Evolutionary conservation across 2,797 vertebrate genomes (phyloP).

Genomic region (Rhyacichthys aspro): DNA sequence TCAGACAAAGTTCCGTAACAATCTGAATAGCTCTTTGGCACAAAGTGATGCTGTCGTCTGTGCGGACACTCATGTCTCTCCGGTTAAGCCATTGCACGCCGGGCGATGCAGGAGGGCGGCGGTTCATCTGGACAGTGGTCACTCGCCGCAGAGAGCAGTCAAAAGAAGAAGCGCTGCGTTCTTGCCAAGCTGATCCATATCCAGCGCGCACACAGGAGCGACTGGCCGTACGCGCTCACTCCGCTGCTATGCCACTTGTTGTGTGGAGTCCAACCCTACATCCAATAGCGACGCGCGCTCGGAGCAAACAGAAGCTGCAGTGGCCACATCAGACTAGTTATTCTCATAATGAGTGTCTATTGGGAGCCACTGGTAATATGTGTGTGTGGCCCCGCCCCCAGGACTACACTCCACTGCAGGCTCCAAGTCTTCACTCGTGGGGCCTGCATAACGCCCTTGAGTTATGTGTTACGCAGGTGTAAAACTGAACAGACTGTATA

Average conservation of each 20-base stretch:
- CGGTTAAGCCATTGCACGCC: conserved; percentile 85
- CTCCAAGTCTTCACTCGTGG: neutral
- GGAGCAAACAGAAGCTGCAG: conserved; percentile 10
- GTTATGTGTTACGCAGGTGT: too few species aligned
- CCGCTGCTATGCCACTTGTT: conserved; percentile 32
- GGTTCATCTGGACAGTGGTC: conserved; percentile 71
- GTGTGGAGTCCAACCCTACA: conserved; percentile 47
- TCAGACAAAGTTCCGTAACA: conserved; percentile 93
- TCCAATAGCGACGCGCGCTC: conserved; percentile 58
- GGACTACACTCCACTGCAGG: neutral
- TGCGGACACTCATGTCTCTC: conserved; percentile 89
- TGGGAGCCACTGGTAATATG: conserved; percentile 18
- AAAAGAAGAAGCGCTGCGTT: conserved; percentile 54
- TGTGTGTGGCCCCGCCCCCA: conserved; percentile 30
- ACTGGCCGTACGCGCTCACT: conserved; percentile 41
- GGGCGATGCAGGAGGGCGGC: conserved; percentile 72
- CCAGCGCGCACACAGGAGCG: conserved; percentile 49
- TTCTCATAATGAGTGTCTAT: conserved; percentile 18
- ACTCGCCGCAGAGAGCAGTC: conserved; percentile 60
- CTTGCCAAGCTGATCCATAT: conserved; percentile 75
- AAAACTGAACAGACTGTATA: too few species aligned
- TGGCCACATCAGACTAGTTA: conserved; percentile 49
- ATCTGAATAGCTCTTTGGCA: conserved; percentile 96
- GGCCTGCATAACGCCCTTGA: neutral
- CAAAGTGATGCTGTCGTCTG: conserved; percentile 89